Conservation (phyloP, 2,888 invertebrate genomes). For the Clostera curtula region DNA sequence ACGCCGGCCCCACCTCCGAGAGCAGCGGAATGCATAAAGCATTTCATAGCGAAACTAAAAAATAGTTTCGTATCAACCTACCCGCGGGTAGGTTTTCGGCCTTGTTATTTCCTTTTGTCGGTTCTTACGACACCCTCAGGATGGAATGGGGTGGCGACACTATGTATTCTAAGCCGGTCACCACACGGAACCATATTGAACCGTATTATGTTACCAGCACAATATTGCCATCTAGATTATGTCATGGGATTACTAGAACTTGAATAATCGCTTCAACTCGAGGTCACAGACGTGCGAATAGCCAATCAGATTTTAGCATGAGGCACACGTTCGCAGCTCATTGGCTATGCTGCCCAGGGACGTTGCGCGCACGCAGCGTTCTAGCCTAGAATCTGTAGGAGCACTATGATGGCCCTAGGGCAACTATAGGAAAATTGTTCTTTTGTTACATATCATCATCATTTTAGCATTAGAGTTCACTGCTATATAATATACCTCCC, state of each 20-base stretch:
- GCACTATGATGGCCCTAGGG: conserved; percentile 40
- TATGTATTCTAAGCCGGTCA: too few relatives aligned
- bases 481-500: too few relatives aligned
- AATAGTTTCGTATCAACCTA: too few relatives aligned
- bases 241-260: conserved; percentile 69
- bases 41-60: too few relatives aligned
- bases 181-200: neutral
- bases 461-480: too few relatives aligned
- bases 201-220: conserved; percentile 1
- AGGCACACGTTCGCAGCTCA: conserved; percentile 42
- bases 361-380: conserved; percentile 32
- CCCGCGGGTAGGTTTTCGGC: conserved; percentile 1
- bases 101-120: too few relatives aligned
- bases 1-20: too few relatives aligned
- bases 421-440: conserved; percentile 5
- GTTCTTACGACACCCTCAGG: too few relatives aligned
- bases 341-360: conserved; percentile 59
- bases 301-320: conserved; percentile 30
- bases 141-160: too few relatives aligned
- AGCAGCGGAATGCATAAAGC: too few relatives aligned
- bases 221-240: conserved; percentile 53
- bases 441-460: neutral
- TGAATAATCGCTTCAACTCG: conserved; percentile 53
- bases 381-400: conserved; percentile 58
- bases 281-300: conserved; percentile 37